Conservation (phyloP, 2,888 invertebrate genomes). For the Papilio gigon region DNA sequence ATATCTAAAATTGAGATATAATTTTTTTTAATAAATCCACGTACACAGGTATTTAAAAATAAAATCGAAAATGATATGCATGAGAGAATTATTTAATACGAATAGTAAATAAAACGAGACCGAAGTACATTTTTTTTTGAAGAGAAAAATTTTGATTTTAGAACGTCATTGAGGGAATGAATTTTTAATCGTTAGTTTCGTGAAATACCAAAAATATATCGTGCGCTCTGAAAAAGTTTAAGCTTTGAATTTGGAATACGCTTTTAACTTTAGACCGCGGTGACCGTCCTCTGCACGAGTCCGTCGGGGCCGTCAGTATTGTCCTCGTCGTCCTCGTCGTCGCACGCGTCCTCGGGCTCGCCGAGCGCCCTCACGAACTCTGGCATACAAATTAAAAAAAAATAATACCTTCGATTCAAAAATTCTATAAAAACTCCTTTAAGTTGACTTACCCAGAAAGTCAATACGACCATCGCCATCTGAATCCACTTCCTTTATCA, state of each 20-base stretch:
- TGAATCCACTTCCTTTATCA: constrained; percentile 98
- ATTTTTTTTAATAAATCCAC: neutral
- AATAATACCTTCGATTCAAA: neutral
- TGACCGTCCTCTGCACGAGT: constrained; percentile 59
- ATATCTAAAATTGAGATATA: neutral
- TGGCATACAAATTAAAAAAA: constrained; percentile 61
- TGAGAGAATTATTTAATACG: neutral
- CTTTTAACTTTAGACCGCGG: constrained; percentile 55
- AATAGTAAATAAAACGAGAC: neutral
- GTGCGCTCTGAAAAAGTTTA: constrained; percentile 1
- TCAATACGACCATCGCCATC: constrained; percentile 97
- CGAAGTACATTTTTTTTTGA: neutral
- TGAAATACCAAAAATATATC: constrained; percentile 4
- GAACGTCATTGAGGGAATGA: neutral
- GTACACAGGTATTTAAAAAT: constrained; percentile 6
- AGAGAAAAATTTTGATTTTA: neutral
- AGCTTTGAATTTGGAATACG: neutral
- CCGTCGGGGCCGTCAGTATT: constrained; percentile 62
- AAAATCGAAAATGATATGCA: neutral
- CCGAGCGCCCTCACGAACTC: constrained; percentile 93
- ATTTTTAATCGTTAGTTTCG: neutral
- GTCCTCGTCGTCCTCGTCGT: constrained; percentile 85
- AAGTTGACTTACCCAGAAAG: constrained; percentile 88
- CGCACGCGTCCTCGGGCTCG: constrained; percentile 91
- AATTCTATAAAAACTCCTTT: neutral